phyloP scores from a whole-genome alignment of 1,140 invertebrate genomes.

The Phenacoccus solenopsis region DNA sequence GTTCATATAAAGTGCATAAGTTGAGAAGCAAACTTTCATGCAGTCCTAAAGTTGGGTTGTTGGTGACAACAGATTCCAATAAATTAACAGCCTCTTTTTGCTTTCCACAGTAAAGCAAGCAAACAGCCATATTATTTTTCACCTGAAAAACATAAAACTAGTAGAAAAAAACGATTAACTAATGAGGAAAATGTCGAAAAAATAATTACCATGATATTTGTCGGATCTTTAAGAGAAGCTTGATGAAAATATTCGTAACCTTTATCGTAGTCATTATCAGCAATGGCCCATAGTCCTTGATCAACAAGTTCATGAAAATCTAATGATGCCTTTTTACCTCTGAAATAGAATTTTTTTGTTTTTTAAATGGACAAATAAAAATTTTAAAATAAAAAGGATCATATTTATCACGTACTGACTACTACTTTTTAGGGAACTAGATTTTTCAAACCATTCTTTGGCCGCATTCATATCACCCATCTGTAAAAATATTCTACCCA shows the following conservation, averaged over 20 bases:
- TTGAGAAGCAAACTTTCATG: constrained; percentile 80
- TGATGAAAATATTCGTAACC: constrained; percentile 66
- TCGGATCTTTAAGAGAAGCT: constrained; percentile 63
- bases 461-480: constrained; percentile 68
- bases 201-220: constrained; percentile 63
- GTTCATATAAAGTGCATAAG: constrained; percentile 80
- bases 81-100: constrained; percentile 71
- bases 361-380: neutral
- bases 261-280: constrained; percentile 69
- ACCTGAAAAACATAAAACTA: constrained; percentile 39
- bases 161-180: neutral
- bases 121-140: constrained; percentile 85
- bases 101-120: constrained; percentile 74
- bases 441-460: constrained; percentile 53
- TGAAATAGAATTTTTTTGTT: constrained; percentile 20
- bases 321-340: constrained; percentile 35
- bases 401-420: constrained; percentile 19
- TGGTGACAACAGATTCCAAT: constrained; percentile 65
- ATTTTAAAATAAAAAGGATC: neutral
- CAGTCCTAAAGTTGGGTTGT: constrained; percentile 64
- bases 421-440: constrained; percentile 32
- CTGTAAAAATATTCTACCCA: constrained; percentile 71
- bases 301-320: constrained; percentile 58
- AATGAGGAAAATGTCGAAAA: constrained; percentile 19
- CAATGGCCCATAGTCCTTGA: constrained; percentile 63